Evolutionary conservation across 1,140 invertebrate species (phyloP), one percentile per base, ranked within the genome.

Genomic region (Marisa cornuarietis): DNA sequence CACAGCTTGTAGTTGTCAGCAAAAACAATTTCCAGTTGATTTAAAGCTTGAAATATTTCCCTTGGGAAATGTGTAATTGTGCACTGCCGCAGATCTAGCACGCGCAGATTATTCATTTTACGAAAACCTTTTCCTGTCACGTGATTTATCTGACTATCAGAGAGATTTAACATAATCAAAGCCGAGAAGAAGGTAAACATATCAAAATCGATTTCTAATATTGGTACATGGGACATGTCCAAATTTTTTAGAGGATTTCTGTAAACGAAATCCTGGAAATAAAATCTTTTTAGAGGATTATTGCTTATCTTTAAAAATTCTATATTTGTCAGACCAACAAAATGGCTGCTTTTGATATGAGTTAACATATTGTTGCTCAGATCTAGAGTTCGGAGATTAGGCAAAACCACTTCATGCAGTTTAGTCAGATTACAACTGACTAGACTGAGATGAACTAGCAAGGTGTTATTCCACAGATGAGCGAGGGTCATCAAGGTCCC

Each of bases 1-100:
- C 76, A 78, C n/a, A 78, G 49, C 49, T 78, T 78, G 76, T 31
- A 63, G 65, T 69, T 71, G 58, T 78, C 76, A 8, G 76, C 51
- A 58, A 26, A 71, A 26, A 78, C 6, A n/a, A 3, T 16, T 54
- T 78, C 22, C 16, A 78, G 51, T 20, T 7, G 9, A 10, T 3
- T 10, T 10, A 78, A 24, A 11, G 49, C 66, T 0, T 24, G 49
- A 7, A 78, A 58, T 20, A 54, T 52, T 24, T 31, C 76, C 26
- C n/a, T 22, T n/a, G 49, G 42, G 26, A 78, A 71, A 0, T 49
- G 11, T 6, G 20, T 24, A 7, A 78, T 49, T 2, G 22, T 8
- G 49, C 54, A 71, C 10, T 65, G 61, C 0, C 66, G 65, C 22
- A 78, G 14, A 65, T 78, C 76, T 31, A 71, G 24, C 14, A n/a